A percentile compares a stretch with the other conserved stretches of the same genome.
Evolutionary conservation across 2,797 vertebrate genomes (phyloP).

Genomic region (Mallotus villosus): DNA sequence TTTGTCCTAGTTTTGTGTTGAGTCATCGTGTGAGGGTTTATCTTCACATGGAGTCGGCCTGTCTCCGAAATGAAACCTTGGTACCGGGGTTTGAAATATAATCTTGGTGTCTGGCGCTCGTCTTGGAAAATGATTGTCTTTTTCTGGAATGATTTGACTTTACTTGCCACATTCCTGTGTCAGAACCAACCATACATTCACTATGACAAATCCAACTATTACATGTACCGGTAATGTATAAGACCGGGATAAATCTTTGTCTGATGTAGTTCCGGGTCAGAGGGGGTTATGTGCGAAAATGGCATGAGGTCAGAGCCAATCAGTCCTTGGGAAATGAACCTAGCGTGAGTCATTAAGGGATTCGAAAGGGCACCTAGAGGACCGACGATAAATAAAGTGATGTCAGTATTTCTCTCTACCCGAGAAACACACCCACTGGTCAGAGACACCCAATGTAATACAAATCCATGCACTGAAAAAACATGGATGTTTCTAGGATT

Average conservation of each 20-base stretch:
- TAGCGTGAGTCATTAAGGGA: not conserved
- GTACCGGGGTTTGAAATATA: too few relatives aligned
- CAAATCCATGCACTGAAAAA: not conserved
- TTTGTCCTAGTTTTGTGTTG: not conserved
- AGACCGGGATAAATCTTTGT: slow-evolving; percentile 30
- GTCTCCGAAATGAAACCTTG: too few relatives aligned
- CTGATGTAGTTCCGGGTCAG: not conserved
- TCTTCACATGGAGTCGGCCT: too few relatives aligned
- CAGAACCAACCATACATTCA: not conserved
- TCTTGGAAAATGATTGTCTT: not conserved
- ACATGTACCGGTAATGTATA: not conserved
- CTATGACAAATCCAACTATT: not conserved
- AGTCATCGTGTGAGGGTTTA: not conserved
- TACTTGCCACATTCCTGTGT: not conserved
- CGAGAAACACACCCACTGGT: not conserved
- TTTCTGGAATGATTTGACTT: too few relatives aligned
- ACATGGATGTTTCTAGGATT: not conserved
- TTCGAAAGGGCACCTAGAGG: not conserved
- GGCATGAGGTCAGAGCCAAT: not conserved
- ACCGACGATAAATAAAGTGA: not conserved
- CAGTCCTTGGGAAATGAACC: not conserved
- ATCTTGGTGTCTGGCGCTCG: not conserved
- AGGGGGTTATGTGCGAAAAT: not conserved
- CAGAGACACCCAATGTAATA: slow-evolving; percentile 1
- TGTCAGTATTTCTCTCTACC: not conserved